Base-by-base conservation (phyloP, 2,797 vertebrate species). In the Galago senegalensis region DNA sequence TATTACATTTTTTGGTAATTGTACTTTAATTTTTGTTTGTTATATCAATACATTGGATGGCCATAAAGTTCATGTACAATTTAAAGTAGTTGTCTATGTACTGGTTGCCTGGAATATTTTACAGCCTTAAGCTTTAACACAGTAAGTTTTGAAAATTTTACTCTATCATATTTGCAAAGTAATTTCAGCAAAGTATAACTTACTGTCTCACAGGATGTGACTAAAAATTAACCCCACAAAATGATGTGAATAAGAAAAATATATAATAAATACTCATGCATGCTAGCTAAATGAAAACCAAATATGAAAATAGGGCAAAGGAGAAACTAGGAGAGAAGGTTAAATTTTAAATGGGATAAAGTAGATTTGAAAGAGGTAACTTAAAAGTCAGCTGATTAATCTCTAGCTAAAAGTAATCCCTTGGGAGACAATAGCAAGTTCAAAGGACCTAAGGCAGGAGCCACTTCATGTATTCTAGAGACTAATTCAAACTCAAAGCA, bases 21-120 rank as follows among this genome's bases (percentile, higher is more conserved):
- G 11, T 29, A 67, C 76, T 70, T 81, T 76, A 82, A 25, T 27
- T 96, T 81, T 83, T 87, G 8, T 72, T 91, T 12, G 83, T 60
- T 29, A 23, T 11, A 23, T 40, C 13, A 63, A 10, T 40, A 77
- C 7, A 18, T 37, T 53, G 49, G 49, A 53, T 53, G 49, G 49
- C 49, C 49, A 53, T 13, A 16, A 53, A 53, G 49, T 53, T 53
- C 13, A 53, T 53, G 4, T 16, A 16, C 49, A 53, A 53, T 53
- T 53, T 53, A 53, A 53, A 53, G 49, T 14, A 53, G 49, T 53
- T 53, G 13, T 49, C 49, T 53, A 53, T 53, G 13, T 53, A 53
- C 49, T 53, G 49, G 49, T 53, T 53, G 81, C 69, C 60, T 86
- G 37, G 11, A 82, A 63, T 70, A 81, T 49, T 58, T 75, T 70